Evolutionary conservation across 2,113 vertebrate species (phyloP).

Genomic region (Otis tarda): DNA sequence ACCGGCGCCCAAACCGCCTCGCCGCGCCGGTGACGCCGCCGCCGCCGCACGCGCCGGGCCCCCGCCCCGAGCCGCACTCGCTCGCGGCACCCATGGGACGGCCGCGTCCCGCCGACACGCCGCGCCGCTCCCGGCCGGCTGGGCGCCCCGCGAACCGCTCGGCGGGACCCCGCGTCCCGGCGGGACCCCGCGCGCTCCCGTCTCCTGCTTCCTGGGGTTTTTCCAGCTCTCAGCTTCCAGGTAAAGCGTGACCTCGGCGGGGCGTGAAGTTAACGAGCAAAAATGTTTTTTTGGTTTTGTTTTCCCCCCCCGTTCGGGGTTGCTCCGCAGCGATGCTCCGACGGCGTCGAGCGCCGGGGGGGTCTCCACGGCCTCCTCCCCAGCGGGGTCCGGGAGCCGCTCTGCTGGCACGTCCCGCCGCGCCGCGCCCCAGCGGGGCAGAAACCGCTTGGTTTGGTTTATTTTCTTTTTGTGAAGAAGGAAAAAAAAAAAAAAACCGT

Average conservation of each 20-base stretch:
- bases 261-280: background rate
- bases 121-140: background rate
- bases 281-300: background rate
- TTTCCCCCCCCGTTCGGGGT: background rate
- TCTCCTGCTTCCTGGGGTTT: no score
- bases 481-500: background rate
- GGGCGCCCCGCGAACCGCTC: no score
- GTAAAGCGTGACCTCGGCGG: background rate
- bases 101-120: background rate
- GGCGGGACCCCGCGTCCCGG: no score
- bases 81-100: background rate
- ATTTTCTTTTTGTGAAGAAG: background rate
- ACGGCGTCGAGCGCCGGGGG: background rate
- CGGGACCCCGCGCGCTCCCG: no score
- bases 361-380: background rate
- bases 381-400: background rate
- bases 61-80: background rate
- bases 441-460: background rate
- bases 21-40: background rate
- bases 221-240: no score
- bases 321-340: background rate
- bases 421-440: background rate
- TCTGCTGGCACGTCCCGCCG: background rate
- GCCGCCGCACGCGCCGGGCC: rapidly evolving
- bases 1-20: background rate